Conservation (phyloP, 2,888 invertebrate genomes). For the Alcis repandata region DNA sequence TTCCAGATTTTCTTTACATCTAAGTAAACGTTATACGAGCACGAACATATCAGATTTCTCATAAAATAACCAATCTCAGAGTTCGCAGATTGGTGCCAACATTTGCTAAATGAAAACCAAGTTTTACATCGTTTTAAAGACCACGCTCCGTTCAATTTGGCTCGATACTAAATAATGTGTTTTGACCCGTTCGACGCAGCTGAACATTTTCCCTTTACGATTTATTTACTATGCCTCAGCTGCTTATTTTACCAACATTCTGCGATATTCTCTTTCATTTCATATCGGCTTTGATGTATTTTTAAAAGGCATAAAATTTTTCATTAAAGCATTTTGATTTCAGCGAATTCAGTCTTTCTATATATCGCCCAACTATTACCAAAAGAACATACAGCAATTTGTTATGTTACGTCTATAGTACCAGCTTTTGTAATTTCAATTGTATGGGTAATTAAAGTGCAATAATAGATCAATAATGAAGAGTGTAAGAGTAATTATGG, state of each 20-base stretch:
- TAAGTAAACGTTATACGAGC: background rate
- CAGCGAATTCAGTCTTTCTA: constrained; percentile 6
- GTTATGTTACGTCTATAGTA: constrained; percentile 24
- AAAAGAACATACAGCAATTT: background rate
- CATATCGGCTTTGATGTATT: constrained; percentile 45
- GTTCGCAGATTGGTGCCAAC: constrained; percentile 24
- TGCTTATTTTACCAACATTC: constrained; percentile 47
- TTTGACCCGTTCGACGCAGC: constrained; percentile 65
- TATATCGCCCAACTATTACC: too few species aligned
- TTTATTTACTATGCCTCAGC: constrained; percentile 61
- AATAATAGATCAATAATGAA: constrained; percentile 38
- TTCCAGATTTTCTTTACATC: background rate
- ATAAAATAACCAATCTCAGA: constrained; percentile 47
- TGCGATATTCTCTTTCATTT: constrained; percentile 49
- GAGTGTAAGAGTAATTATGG: constrained; percentile 28
- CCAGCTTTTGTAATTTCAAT: constrained; percentile 30
- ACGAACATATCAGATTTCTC: constrained; percentile 1
- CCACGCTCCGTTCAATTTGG: constrained; percentile 50
- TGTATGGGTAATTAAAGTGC: constrained; percentile 34
- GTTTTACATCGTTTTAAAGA: constrained; percentile 59
- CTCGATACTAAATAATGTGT: constrained; percentile 69
- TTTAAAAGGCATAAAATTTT: constrained; percentile 35
- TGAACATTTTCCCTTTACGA: constrained; percentile 64
- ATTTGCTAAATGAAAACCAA: constrained; percentile 35
- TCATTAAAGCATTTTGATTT: constrained; percentile 17